phyloP scores from a whole-genome alignment of 2,113 vertebrate species.

The Apus apus region DNA sequence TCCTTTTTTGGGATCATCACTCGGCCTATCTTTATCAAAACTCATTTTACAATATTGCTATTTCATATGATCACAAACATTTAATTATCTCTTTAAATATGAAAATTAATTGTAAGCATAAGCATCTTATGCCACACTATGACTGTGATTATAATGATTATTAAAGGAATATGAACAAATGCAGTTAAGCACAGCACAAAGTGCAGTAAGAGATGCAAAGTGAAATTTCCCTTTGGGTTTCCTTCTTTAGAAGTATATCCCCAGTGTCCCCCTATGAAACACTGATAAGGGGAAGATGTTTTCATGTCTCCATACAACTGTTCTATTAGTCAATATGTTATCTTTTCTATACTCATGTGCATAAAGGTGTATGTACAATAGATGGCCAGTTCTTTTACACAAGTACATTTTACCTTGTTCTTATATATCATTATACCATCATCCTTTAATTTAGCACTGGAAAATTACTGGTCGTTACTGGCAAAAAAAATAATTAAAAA shows the following conservation, averaged over 20 bases:
- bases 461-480: neutral
- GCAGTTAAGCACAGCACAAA: neutral
- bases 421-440: neutral
- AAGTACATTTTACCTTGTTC: neutral
- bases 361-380: neutral
- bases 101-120: neutral
- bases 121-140: neutral
- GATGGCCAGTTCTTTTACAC: neutral
- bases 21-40: neutral
- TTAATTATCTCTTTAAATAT: neutral
- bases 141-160: neutral
- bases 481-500: neutral
- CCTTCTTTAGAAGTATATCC: neutral
- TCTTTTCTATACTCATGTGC: neutral
- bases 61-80: neutral
- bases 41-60: neutral
- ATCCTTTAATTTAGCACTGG: neutral
- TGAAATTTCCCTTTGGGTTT: neutral
- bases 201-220: neutral
- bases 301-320: neutral
- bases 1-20: neutral
- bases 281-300: neutral
- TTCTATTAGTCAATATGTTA: neutral
- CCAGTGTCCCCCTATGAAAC: neutral
- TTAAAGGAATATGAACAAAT: neutral